Evolutionary conservation across 2,113 vertebrate species (phyloP).

Genomic region (Chascanopsetta lugubris): DNA sequence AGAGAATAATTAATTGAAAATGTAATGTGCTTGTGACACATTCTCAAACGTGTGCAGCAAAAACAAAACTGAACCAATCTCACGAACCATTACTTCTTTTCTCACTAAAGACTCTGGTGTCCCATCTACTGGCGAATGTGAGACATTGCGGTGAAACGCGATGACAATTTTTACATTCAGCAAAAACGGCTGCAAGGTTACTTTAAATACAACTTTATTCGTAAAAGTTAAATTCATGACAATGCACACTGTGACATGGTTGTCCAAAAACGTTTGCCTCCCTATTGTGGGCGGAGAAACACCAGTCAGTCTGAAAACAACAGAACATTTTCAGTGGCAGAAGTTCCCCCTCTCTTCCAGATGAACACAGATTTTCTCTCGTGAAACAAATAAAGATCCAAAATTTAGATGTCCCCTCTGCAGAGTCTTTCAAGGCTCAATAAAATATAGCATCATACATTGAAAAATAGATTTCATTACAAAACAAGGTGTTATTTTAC

Average conservation of each 20-base stretch:
- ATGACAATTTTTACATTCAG: background rate
- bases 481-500: slow-evolving; percentile 61
- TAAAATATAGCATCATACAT: slow-evolving; percentile 43
- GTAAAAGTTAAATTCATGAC: slow-evolving; percentile 22
- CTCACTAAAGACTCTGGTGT: slow-evolving; percentile 8
- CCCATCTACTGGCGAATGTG: slow-evolving; percentile 50
- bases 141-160: background rate
- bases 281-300: slow-evolving; percentile 12
- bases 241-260: slow-evolving; percentile 6
- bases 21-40: no score
- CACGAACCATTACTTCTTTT: background rate
- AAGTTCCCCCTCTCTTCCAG: slow-evolving; percentile 4
- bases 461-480: slow-evolving; percentile 60
- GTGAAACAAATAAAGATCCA: slow-evolving; percentile 43
- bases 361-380: slow-evolving; percentile 13
- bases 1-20: no score
- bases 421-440: slow-evolving; percentile 23
- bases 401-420: no score
- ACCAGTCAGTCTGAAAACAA: no score
- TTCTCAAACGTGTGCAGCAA: no score
- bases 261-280: slow-evolving; percentile 13
- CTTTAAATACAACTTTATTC: slow-evolving; percentile 53
- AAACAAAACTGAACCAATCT: no score
- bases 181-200: background rate
- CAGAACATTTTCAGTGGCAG: slow-evolving; percentile 21